Evolutionary conservation across 2,797 vertebrate genomes (phyloP).

Genomic region (Pygocentrus nattereri): DNA sequence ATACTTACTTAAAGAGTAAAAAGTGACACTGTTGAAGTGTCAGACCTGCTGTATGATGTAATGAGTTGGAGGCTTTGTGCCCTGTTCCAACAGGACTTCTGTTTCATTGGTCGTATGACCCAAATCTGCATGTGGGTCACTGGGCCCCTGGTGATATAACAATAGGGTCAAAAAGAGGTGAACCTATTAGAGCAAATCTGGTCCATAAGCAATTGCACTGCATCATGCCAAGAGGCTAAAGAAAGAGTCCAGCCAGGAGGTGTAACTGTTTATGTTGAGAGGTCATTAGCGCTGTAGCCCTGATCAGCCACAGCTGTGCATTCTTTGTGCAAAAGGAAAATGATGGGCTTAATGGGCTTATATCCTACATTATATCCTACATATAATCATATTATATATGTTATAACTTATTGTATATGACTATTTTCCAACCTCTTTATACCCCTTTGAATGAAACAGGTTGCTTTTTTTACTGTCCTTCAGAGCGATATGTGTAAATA

Average conservation of each 20-base stretch:
- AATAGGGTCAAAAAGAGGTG: not conserved
- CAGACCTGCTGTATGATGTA: not conserved
- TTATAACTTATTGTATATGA: no score
- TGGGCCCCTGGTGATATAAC: not conserved
- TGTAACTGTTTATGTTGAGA: not conserved
- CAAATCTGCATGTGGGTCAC: slow-evolving; percentile 4
- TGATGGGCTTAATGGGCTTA: not conserved
- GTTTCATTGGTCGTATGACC: not conserved
- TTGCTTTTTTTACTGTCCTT: no score
- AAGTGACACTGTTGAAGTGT: not conserved
- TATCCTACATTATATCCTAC: not conserved
- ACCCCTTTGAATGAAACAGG: no score
- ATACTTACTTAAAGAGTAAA: not conserved
- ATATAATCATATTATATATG: no score
- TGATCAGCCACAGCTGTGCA: not conserved
- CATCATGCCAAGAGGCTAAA: not conserved
- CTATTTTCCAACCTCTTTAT: no score
- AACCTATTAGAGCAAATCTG: not conserved
- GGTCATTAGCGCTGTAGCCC: not conserved
- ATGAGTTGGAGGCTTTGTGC: not conserved
- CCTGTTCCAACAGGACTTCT: not conserved
- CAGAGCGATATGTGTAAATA: no score
- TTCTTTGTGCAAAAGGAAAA: not conserved
- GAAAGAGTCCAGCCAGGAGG: not conserved
- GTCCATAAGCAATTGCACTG: not conserved